Evolutionary conservation across 2,113 vertebrate species (phyloP).

Genomic region (Agelaius tricolor): DNA sequence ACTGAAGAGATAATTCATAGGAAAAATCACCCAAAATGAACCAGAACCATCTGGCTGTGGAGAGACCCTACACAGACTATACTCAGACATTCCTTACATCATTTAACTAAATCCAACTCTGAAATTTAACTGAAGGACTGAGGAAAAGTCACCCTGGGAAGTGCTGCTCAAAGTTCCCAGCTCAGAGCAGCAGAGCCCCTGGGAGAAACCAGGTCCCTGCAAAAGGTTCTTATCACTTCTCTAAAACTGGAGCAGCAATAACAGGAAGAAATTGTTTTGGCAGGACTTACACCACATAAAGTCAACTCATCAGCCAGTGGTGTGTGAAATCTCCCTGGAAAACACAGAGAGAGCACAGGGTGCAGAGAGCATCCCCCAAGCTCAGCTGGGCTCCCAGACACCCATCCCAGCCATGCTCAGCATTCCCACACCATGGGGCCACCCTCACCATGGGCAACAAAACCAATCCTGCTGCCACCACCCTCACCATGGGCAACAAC

Average conservation of each 20-base stretch:
- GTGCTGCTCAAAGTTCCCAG: neutral
- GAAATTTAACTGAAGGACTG: neutral
- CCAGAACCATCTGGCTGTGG: neutral
- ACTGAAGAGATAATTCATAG: neutral
- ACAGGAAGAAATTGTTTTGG: constrained; percentile 62
- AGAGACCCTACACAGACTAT: neutral
- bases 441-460: no score
- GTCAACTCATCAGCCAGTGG: neutral
- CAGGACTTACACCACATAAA: constrained; percentile 8
- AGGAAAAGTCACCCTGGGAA: neutral
- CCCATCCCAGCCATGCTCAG: fast-evolving
- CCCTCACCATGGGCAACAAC: no score
- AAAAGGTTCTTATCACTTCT: neutral
- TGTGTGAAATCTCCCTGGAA: neutral
- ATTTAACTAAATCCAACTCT: neutral
- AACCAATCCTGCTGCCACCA: neutral
- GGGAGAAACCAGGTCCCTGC: neutral
- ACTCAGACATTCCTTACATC: neutral
- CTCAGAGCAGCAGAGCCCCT: neutral
- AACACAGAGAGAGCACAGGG: neutral
- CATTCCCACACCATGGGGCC: fast-evolving
- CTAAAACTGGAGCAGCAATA: constrained; percentile 1
- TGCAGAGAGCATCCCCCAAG: neutral
- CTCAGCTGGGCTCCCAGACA: neutral
- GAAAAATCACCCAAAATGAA: neutral